These are phyloP conservation scores for Genyomyrus donnyi DNA, from an alignment of 2,113 vertebrate genomes.

Conservation along the genomic window DNA sequence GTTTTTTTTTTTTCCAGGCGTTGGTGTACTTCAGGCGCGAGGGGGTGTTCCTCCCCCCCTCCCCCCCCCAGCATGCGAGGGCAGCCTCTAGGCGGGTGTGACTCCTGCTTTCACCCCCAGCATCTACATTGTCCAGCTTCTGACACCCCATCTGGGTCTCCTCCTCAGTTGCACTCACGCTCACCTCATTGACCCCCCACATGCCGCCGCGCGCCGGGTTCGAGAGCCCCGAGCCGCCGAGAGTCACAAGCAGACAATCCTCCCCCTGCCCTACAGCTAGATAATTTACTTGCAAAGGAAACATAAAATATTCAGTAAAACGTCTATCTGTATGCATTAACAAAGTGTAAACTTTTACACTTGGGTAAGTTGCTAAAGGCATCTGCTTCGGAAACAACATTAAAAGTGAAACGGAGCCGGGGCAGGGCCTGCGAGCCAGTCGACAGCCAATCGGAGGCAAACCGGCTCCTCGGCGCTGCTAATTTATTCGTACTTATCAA, in stretches of 20 bases:
- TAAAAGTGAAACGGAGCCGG: not conserved
- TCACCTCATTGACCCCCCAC: not conserved
- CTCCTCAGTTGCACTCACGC: not conserved
- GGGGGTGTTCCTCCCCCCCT: too few relatives aligned
- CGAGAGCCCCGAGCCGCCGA: not conserved
- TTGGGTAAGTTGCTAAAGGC: not conserved
- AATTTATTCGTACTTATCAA: conserved; percentile 8
- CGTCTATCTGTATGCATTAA: conserved; percentile 6
- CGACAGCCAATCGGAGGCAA: not conserved
- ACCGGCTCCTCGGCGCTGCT: not conserved
- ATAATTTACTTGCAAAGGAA: conserved; percentile 6
- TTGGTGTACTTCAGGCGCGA: too few relatives aligned
- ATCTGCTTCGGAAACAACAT: not conserved
- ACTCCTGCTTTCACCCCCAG: not conserved
- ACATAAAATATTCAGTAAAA: conserved; percentile 5
- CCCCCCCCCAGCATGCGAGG: not conserved
- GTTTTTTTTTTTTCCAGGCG: too few relatives aligned
- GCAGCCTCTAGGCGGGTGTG: not conserved
- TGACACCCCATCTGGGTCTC: not conserved
- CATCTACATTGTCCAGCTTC: not conserved
- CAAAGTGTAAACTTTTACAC: conserved; percentile 7
- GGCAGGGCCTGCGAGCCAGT: not conserved
- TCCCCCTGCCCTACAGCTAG: not conserved
- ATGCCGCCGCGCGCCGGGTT: not conserved
- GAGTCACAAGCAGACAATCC: not conserved